Percentiles rank a stretch among this genome's conserved stretches.
Evolutionary conservation across 2,797 vertebrate genomes (phyloP).

Genomic region (Acipenser ruthenus): DNA sequence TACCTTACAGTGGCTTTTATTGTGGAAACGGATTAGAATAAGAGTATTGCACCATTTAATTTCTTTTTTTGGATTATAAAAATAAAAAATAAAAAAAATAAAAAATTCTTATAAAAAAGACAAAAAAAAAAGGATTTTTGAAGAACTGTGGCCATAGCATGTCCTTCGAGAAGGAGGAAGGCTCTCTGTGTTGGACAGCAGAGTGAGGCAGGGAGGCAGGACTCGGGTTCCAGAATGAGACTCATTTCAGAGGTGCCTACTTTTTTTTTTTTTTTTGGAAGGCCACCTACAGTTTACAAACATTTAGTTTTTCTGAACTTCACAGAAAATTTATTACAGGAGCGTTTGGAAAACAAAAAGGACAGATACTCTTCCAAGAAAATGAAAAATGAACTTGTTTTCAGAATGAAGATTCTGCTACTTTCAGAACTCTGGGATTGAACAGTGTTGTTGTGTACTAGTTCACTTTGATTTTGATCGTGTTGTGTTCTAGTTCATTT

Average conservation of each 20-base stretch:
- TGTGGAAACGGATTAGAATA: slow-evolving; percentile 72
- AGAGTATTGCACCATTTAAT: slow-evolving; percentile 88
- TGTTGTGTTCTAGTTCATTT: too few relatives aligned
- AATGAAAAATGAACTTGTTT: too few relatives aligned
- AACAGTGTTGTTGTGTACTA: slow-evolving; percentile 56
- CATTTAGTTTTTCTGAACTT: slow-evolving; percentile 76
- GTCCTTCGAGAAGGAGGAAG: slow-evolving; percentile 64
- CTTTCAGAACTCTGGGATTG: slow-evolving; percentile 95
- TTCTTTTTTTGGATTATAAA: slow-evolving; percentile 42
- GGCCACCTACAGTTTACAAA: slow-evolving; percentile 86
- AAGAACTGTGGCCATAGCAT: slow-evolving; percentile 84
- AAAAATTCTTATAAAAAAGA: slow-evolving; percentile 38
- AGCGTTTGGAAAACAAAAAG: too few relatives aligned
- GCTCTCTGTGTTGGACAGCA: slow-evolving; percentile 54
- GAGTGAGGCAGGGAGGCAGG: slow-evolving; percentile 42
- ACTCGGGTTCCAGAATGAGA: slow-evolving; percentile 50
- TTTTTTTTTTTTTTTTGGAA: slow-evolving; percentile 44
- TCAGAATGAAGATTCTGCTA: slow-evolving; percentile 50
- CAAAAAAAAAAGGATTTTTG: slow-evolving; percentile 41
- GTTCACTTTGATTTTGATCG: too few relatives aligned
- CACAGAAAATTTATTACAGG: slow-evolving; percentile 52
- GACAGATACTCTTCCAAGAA: too few relatives aligned
- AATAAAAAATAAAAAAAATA: slow-evolving; percentile 21
- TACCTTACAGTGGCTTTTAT: slow-evolving; percentile 94
- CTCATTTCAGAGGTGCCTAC: slow-evolving; percentile 70